A percentile compares a stretch with the other conserved stretches of the same genome.
phyloP scores from a whole-genome alignment of 2,888 invertebrate genomes.

The Stenurella melanura region DNA sequence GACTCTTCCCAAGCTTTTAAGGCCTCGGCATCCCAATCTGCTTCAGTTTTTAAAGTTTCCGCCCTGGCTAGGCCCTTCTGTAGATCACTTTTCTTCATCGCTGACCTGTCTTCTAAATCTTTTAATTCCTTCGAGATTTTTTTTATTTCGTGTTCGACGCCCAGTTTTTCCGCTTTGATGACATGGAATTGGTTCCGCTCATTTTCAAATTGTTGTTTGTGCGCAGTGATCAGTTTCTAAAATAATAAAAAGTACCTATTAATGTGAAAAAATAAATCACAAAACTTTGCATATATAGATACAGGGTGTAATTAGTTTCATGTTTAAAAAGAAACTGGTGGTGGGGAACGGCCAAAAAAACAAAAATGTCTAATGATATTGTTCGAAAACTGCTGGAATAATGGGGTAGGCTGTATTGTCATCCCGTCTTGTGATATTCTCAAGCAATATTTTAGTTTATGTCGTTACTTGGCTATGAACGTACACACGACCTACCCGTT shows the following conservation, averaged over 20 bases:
- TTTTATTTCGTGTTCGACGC: constrained; percentile 73
- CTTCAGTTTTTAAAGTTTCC: constrained; percentile 79
- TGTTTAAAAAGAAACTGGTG: too few relatives aligned
- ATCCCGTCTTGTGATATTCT: too few relatives aligned
- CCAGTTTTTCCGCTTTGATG: constrained; percentile 72
- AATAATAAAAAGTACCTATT: constrained; percentile 28
- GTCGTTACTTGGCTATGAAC: too few relatives aligned
- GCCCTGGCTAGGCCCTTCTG: constrained; percentile 78
- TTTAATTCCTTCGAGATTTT: constrained; percentile 74
- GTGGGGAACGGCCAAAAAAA: too few relatives aligned
- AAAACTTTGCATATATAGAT: too few relatives aligned
- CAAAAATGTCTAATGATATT: too few relatives aligned
- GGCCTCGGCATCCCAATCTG: constrained; percentile 82
- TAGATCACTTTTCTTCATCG: constrained; percentile 75
- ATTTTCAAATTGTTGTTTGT: constrained; percentile 81
- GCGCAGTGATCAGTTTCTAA: constrained; percentile 80
- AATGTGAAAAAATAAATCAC: too few relatives aligned
- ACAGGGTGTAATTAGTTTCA: too few relatives aligned
- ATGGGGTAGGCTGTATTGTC: too few relatives aligned
- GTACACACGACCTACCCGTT: too few relatives aligned
- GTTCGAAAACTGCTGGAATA: too few relatives aligned
- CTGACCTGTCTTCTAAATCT: constrained; percentile 72
- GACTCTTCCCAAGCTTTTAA: constrained; percentile 84
- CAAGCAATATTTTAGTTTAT: too few relatives aligned
- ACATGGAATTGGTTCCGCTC: constrained; percentile 76